phyloP scores from a whole-genome alignment of 2,113 vertebrate genomes.

The Asarcornis scutulata region DNA sequence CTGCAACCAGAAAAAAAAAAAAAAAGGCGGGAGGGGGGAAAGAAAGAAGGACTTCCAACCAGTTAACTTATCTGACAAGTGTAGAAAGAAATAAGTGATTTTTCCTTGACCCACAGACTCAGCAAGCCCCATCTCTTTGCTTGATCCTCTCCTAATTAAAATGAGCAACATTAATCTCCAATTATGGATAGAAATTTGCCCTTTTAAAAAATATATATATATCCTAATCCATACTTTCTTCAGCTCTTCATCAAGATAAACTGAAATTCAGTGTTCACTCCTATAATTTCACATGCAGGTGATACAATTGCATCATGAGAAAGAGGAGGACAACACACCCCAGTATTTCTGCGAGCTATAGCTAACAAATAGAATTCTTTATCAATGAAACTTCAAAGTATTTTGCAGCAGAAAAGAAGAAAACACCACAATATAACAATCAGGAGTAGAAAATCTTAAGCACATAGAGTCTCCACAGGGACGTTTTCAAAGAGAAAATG shows the following conservation, averaged over 20 bases:
- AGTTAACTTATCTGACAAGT: not conserved
- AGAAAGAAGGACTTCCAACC: not conserved
- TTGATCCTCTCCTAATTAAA: not conserved
- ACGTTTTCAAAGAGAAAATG: not conserved
- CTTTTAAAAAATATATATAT: not conserved
- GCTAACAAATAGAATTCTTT: slow-evolving; percentile 2
- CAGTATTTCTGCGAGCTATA: not conserved
- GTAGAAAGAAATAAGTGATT: not conserved
- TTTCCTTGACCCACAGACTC: not conserved
- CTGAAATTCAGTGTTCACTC: not conserved
- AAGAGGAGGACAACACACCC: not conserved
- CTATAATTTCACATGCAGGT: not conserved
- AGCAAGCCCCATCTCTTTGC: not conserved
- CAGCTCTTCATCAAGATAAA: not conserved
- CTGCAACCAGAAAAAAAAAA: not conserved
- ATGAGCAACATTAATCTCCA: not conserved
- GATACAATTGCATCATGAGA: not conserved
- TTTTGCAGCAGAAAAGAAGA: slow-evolving; percentile 2
- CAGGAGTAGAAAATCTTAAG: not conserved
- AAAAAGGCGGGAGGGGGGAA: too few species aligned
- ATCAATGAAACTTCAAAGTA: not conserved
- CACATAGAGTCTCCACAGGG: not conserved
- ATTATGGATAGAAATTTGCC: not conserved
- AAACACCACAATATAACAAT: not conserved
- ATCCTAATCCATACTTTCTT: not conserved